Conservation (phyloP, 2,113 vertebrate species). For the Plecotus auritus region DNA sequence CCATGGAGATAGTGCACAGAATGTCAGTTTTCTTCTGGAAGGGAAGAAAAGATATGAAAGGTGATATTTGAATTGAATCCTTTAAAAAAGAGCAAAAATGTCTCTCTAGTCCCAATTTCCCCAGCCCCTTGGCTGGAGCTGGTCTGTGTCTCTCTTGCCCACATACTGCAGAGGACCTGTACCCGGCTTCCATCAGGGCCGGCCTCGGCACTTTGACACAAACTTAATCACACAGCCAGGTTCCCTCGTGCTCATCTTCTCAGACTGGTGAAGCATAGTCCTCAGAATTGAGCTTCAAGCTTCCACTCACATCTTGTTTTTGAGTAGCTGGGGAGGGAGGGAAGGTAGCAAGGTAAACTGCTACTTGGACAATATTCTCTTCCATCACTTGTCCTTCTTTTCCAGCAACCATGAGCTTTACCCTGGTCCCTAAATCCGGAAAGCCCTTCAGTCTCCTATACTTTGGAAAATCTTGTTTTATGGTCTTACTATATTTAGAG, state of each 20-base stretch:
- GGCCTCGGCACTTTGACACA: neutral
- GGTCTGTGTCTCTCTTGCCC: neutral
- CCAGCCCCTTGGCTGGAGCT: accelerated
- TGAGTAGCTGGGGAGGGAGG: accelerated
- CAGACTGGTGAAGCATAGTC: too few relatives aligned
- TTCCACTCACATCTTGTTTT: neutral
- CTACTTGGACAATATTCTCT: accelerated
- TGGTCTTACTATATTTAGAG: neutral
- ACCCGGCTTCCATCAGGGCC: neutral
- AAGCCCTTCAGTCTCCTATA: neutral
- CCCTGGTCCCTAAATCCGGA: neutral
- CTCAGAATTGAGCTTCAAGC: neutral
- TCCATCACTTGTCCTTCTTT: accelerated
- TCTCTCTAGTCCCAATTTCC: neutral
- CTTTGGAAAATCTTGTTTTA: neutral
- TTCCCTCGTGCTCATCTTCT: neutral
- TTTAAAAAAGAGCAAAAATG: neutral
- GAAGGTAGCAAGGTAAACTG: accelerated
- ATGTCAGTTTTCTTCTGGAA: neutral
- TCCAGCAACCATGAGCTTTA: too few relatives aligned
- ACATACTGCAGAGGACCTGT: accelerated
- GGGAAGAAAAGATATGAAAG: neutral
- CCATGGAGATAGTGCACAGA: neutral
- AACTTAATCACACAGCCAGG: accelerated
- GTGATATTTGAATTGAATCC: neutral